Base-by-base conservation (phyloP, 2,888 invertebrate genomes). In the Tetranychus piercei region DNA sequence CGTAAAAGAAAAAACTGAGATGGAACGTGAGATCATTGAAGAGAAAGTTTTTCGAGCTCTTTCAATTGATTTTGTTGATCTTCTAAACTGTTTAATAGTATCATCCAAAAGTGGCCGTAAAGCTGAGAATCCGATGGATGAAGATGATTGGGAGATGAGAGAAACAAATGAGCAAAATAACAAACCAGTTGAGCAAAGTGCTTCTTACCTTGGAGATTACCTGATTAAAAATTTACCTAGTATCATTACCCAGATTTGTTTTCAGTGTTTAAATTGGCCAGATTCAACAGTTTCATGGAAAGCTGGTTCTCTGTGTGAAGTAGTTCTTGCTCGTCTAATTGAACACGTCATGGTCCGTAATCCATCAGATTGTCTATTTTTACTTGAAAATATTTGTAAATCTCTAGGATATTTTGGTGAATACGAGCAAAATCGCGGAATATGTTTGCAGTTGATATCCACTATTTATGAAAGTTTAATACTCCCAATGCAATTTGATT, bases 401-500 rank as follows among this genome's bases (percentile, higher is more conserved):
- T 70, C 69, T 9, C 45, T 76, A 9, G 55, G 71, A 15, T 74
- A 55, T 23, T 76, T 75, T 64, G 76, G 76, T 22, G 75, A 76
- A 70, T 75, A 76, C 65, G 76, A 76, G 44, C 75, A 73, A 65
- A 76, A 76, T 73, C 71, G 71, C 23, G 71, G 34, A 11, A 23
- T 23, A 69, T 69, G 15, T 20, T 15, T 69, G 11, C 20, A 20
- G 11, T 69, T 20, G 20, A 11, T 69, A 4, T 11, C 34, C 4
- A 20, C 34, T 22, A 69, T 69, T 23, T 69, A 69, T 69, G 69
- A 69, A 23, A 69, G 20, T 5, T 20, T 69, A 22, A 23, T 69
- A 15, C 9, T 69, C 20, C 20, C 22, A 9, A n/a, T 71, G 20
- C 44, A 65, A 11, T 71, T 74, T 18, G n/a, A 43, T 2, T 71